Evolutionary conservation across 92 coral and sea anemone species (phyloP).

Genomic region (Pocillopora grandis): DNA sequence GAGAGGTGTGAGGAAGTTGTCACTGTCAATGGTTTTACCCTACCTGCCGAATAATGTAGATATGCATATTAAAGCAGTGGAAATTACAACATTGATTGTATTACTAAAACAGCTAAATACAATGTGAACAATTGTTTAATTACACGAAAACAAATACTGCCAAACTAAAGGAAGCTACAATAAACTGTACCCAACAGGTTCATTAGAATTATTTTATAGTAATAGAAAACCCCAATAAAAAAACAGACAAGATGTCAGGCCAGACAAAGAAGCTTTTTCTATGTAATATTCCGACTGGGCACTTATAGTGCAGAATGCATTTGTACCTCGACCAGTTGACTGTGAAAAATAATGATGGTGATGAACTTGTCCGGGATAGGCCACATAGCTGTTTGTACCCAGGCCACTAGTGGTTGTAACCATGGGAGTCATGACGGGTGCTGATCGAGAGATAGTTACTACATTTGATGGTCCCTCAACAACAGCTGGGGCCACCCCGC

Average conservation of each 20-base stretch:
- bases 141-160: no score
- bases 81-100: no score
- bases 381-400: conserved; percentile 30
- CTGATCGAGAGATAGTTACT: conserved; percentile 18
- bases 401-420: conserved; percentile 27
- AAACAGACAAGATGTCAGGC: no score
- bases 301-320: conserved; percentile 3
- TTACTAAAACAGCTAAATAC: no score
- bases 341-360: conserved; percentile 74
- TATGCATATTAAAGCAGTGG: not conserved
- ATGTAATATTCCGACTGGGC: not conserved
- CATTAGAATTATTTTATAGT: no score
- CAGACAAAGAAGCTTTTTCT: no score
- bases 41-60: conserved; percentile 13
- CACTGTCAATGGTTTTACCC: not conserved
- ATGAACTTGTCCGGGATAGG: conserved; percentile 63
- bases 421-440: conserved; percentile 34
- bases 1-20: conserved; percentile 34
- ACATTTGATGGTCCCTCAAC: conserved; percentile 11
- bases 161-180: no score
- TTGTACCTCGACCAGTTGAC: conserved; percentile 43
- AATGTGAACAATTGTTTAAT: no score
- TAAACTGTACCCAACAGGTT: no score
- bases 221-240: no score
- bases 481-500: conserved; percentile 17